Percentiles rank a stretch among this genome's conserved stretches.
phyloP scores from a whole-genome alignment of 1,140 invertebrate genomes.

The Ruditapes philippinarum region DNA sequence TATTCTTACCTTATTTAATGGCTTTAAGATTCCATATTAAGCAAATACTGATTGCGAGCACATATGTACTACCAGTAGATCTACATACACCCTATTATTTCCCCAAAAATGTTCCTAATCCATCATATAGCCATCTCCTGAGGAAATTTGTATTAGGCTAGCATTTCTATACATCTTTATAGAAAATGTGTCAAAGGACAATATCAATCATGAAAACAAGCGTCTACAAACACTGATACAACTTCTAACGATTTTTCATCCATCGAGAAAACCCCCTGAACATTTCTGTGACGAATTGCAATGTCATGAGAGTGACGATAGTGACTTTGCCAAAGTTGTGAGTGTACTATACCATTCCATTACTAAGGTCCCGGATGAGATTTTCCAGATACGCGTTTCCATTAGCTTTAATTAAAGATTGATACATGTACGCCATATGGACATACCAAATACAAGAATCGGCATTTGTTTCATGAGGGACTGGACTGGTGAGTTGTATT shows the following conservation, averaged over 20 bases:
- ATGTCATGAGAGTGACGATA: background rate
- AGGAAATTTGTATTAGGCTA: background rate
- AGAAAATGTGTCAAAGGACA: constrained; percentile 11
- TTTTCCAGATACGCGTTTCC: background rate
- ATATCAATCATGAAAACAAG: constrained; percentile 5
- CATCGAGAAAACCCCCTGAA: background rate
- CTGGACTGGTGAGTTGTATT: background rate
- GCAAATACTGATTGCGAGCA: too few species aligned
- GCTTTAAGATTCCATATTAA: too few species aligned
- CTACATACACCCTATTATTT: too few species aligned
- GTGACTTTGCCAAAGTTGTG: constrained; percentile 15
- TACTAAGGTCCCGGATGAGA: constrained; percentile 2
- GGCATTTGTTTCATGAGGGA: background rate
- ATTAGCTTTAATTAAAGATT: constrained; percentile 28
- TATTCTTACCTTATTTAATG: too few species aligned
- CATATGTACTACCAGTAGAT: too few species aligned
- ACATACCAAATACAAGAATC: background rate
- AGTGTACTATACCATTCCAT: background rate
- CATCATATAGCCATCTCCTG: background rate
- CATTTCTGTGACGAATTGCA: background rate
- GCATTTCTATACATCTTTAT: background rate
- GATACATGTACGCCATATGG: constrained; percentile 14
- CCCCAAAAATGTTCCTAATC: background rate
- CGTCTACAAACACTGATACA: background rate
- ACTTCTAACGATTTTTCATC: background rate